phyloP scores from a whole-genome alignment of 2,113 vertebrate genomes.

The Poecilia latipinna region DNA sequence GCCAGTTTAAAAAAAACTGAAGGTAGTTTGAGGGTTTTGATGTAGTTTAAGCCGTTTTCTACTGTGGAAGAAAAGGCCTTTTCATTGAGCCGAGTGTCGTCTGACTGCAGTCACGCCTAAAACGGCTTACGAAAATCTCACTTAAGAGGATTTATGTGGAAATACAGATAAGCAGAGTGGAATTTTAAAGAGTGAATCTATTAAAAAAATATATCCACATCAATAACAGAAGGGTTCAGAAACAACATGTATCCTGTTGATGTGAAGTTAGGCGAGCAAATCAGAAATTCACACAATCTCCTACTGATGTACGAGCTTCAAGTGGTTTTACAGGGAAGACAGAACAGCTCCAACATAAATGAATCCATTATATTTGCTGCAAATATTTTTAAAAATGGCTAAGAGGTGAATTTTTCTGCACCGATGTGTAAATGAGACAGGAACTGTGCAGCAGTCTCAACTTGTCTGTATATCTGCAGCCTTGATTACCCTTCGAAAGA shows the following conservation, averaged over 20 bases:
- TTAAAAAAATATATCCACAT: slow-evolving; percentile 2
- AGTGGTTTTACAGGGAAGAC: slow-evolving; percentile 4
- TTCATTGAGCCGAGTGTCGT: background rate
- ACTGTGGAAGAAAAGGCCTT: background rate
- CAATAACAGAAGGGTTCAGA: background rate
- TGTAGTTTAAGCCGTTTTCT: background rate
- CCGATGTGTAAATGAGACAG: background rate
- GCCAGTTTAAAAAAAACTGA: background rate
- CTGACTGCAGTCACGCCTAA: slow-evolving; percentile 7
- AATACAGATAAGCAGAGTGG: slow-evolving; percentile 1
- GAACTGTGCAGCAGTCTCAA: slow-evolving; percentile 20
- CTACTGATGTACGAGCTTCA: background rate
- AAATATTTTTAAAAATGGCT: background rate
- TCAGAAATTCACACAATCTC: background rate
- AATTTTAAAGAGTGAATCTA: background rate
- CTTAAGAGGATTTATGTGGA: slow-evolving; percentile 16
- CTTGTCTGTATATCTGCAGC: slow-evolving; percentile 14
- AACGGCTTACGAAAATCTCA: slow-evolving; percentile 7
- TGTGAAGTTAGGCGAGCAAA: background rate
- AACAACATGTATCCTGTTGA: background rate
- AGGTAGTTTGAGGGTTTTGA: background rate
- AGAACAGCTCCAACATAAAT: background rate
- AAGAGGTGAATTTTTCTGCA: background rate
- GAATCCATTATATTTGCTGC: slow-evolving; percentile 11
- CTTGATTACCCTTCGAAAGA: slow-evolving; percentile 29